Base-by-base conservation (phyloP, 2,113 vertebrate genomes). In the Lagopus leucura region DNA sequence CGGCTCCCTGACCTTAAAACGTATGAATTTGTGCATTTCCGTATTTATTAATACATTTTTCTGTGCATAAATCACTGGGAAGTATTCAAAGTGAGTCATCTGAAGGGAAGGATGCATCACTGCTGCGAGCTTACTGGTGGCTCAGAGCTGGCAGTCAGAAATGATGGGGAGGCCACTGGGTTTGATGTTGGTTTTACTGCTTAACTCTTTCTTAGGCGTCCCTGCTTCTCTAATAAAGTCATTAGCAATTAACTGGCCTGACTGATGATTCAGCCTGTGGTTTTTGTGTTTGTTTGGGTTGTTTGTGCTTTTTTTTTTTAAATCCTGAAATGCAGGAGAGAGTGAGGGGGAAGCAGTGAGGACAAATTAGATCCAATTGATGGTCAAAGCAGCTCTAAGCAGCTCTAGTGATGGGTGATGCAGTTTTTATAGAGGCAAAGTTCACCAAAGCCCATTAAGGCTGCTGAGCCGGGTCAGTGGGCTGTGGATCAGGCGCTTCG, bases 21-120 rank as follows among this genome's bases (percentile, higher is more conserved):
- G 1, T 6, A 71, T 0, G 0, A 13, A 34, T 71, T 73, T 66
- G 40, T 90, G 76, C 76, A 47, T 88, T 94, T 95, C 86, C 6
- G 0, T 91, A 58, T 32, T 55, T 72, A 57, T 70, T 52, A 75
- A 78, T 70, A n/a, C 86, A 86, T 94, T 92, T 91, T 80, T 78
- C 30, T 88, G 25, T 88, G 86, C 0, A 4, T 86, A 90, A 88
- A 84, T 95, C 90, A 94, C 77, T 70, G 43, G 82, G 45, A 48
- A 8, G 42, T 91, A 20, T 48, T 90, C 75, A 30, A 73, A 88
- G 66, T 96, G 92, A 96, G 70, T 95, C 86, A 92, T 92, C 80
- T 86, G 73, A 47, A 83, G 45, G 90, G 82, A 86, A 95, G 69
- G 80, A 94, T 63, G 83, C 73, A 78, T 94, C 92, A 86, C 55